Base-by-base conservation (phyloP, 2,888 invertebrate species). In the Cerceris rybyensis region DNA sequence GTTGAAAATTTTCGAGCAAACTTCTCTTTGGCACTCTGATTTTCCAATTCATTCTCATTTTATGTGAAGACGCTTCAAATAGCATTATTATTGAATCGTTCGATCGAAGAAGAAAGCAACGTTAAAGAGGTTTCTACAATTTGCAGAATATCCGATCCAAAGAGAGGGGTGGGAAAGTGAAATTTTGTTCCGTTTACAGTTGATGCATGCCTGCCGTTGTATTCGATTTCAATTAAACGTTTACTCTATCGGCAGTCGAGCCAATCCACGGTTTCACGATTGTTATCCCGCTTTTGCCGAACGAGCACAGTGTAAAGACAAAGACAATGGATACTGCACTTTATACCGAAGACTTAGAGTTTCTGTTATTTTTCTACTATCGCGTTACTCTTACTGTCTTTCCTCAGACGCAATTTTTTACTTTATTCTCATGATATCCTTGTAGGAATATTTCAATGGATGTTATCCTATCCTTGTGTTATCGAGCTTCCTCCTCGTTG, bases 221-320 rank as follows among this genome's bases (percentile, higher is more conserved):
- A 75, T 63, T 82, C 81, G 78, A 83, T 82, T 87, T 86, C 87
- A 85, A 88, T 88, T 87, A 88, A 88, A 85, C 80, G 85, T 85
- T 86, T 79, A 82, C 79, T 82, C 78, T 74, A 67, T 55, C 72
- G 55, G 46, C 54, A 77, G 76, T 72, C 79, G 71, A 80, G 75
- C 75, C 78, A 70, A 75, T 65, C 76, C 75, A 78, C 70, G n/a
- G 55, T 63, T 60, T 55, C 49, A 61, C 58, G 61, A 71, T 66
- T 66, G 59, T 63, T 63, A 65, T 65, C 17, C 17, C 14, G 14
- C 42, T 52, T 50, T 14, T 7, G 52, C 2, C 49, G 9, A 1
- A 13, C 6, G 50, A 55, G 17, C 7, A 17, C 5, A 17, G 28
- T 7, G 55, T 1, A 13, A 17, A 7, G 28, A 16, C 7, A 50